A percentile compares a stretch with the other conserved stretches of the same genome.
phyloP scores from a whole-genome alignment of 2,888 invertebrate genomes.

The Ectemnius continuus region DNA sequence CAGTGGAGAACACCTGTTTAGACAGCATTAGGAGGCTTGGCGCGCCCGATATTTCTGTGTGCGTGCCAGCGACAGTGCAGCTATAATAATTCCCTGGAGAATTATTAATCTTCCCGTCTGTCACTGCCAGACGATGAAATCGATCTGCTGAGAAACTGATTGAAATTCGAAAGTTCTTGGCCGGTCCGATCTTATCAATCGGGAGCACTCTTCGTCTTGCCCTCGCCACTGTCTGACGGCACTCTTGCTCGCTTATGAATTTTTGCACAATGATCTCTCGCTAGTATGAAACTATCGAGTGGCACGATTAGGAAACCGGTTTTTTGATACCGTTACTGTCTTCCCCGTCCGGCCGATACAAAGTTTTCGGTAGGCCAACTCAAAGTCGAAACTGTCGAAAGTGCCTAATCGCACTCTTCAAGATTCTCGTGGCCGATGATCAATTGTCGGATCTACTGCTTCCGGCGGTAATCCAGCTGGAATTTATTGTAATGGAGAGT shows the following conservation, averaged over 20 bases:
- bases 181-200: constrained; percentile 30
- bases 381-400: not conserved
- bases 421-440: no score
- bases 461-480: no score
- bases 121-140: constrained; percentile 1
- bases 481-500: no score
- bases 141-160: constrained; percentile 4
- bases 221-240: constrained; percentile 6
- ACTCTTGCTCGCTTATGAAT: constrained; percentile 24
- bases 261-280: constrained; percentile 36
- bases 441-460: no score
- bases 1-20: constrained; percentile 22
- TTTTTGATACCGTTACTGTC: constrained; percentile 57
- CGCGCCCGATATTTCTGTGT: not conserved
- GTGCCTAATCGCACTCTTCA: no score
- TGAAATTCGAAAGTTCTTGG: constrained; percentile 24
- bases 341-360: constrained; percentile 27
- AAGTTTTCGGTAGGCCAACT: constrained; percentile 35
- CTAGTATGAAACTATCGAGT: constrained; percentile 15
- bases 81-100: no score
- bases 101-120: constrained; percentile 1
- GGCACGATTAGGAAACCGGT: constrained; percentile 50
- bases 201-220: constrained; percentile 14
- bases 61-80: no score
- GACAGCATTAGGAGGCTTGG: constrained; percentile 11